Base-by-base conservation (phyloP, 2,888 invertebrate genomes). In the Latheticus oryzae region DNA sequence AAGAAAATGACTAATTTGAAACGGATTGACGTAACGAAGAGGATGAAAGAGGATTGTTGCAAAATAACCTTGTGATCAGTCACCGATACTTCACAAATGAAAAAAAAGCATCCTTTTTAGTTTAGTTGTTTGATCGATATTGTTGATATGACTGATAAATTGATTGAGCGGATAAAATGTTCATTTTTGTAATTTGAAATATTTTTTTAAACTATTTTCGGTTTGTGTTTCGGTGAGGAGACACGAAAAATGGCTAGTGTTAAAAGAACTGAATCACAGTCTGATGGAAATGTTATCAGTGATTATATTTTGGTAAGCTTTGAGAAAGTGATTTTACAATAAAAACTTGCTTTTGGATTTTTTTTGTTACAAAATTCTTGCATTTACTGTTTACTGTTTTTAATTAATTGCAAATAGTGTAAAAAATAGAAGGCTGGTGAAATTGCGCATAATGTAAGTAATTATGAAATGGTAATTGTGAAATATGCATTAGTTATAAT, bases 271-370 rank as follows among this genome's bases (percentile, higher is more conserved):
- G 19, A 1, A 8, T 33, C 30, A 19, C 37, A 56, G 3, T 12
- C 35, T 13, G 57, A 57, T 45, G 57, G 57, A 17, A 57, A 52
- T 28, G 12, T 43, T 11, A 51, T 57, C 7, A 33, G 19, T 4
- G 57, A 52, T 21, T 43, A 16, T 5, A 28, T 57, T 7, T 15
- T 17, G 43, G 57, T 57, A 52, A 42, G 48, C 16, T 24, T n/a
- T 40, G n/a, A 12, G 3, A 8, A 11, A 11, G 2, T 33, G 5
- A 12, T 50, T 50, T 4, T 28, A n/a, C n/a, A n/a, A n/a, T n/a
- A n/a, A n/a, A n/a, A n/a, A n/a, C n/a, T n/a, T n/a, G n/a, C 30
- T 43, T 16, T 16, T 17, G 19, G 9, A 16, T 17, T 35, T 17
- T 35, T 3, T 3, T 35, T 35, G 5, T 16, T 8, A 11, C 1